Conservation (phyloP, 2,888 invertebrate species). For the Synanthedon vespiformis region DNA sequence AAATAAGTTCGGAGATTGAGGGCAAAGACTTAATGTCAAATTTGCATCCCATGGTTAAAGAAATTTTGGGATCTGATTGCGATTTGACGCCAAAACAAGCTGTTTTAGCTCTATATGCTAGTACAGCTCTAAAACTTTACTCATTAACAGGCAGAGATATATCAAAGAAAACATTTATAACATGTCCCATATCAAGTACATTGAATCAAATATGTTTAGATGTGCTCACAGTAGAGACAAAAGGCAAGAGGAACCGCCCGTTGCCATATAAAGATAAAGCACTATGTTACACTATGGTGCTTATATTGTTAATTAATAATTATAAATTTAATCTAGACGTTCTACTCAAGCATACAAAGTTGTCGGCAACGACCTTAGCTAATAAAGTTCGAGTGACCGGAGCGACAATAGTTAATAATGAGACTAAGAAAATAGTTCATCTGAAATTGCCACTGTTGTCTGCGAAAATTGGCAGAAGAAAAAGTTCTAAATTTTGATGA, state of each 20-base stretch:
- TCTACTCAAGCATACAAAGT: conserved; percentile 32
- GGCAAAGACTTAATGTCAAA: conserved; percentile 25
- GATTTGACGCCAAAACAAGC: conserved; percentile 20
- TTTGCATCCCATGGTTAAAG: conserved; percentile 26
- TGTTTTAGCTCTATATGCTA: conserved; percentile 41
- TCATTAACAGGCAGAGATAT: conserved; percentile 25
- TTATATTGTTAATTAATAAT: conserved; percentile 42
- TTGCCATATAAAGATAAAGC: conserved; percentile 44
- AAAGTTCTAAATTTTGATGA: background rate
- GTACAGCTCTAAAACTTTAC: conserved; percentile 28
- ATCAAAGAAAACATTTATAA: conserved; percentile 27
- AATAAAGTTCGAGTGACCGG: conserved; percentile 39
- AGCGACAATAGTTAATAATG: conserved; percentile 24
- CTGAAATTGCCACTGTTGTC: conserved; percentile 35
- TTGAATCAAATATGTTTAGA: conserved; percentile 36
- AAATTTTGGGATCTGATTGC: conserved; percentile 13
- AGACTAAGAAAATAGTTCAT: conserved; percentile 33
- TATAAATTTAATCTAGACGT: conserved; percentile 38
- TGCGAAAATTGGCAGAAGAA: background rate
- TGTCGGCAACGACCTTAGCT: conserved; percentile 25
- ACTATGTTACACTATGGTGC: conserved; percentile 44
- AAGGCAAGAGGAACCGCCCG: conserved; percentile 30
- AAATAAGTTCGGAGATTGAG: conserved; percentile 35
- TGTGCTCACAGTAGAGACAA: conserved; percentile 27
- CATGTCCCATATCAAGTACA: conserved; percentile 32